phyloP scores from a whole-genome alignment of 1,140 invertebrate species.

The Drosophila bifasciata region DNA sequence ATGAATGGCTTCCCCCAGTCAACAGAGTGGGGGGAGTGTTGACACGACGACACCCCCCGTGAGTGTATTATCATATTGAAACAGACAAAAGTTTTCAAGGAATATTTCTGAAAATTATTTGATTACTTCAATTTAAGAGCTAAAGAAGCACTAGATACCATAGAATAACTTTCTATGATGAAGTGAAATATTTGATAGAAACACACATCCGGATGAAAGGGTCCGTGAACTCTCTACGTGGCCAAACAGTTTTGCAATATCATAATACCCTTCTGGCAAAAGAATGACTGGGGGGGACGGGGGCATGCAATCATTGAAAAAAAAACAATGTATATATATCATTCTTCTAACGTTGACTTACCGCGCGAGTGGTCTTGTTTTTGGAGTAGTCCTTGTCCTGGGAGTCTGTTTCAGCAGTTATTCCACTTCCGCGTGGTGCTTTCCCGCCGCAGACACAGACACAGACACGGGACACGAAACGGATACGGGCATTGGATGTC shows the following conservation, averaged over 20 bases:
- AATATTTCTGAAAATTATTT: slow-evolving; percentile 25
- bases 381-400: slow-evolving; percentile 28
- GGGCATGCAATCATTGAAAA: too few species aligned
- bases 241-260: not conserved
- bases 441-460: slow-evolving; percentile 2
- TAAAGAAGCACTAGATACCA: too few species aligned
- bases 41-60: not conserved
- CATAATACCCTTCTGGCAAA: too few species aligned
- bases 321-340: not conserved
- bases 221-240: too few species aligned
- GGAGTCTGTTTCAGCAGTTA: slow-evolving; percentile 36
- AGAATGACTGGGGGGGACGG: too few species aligned
- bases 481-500: slow-evolving; percentile 8
- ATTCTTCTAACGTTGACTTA: slow-evolving; percentile 20
- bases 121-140: too few species aligned
- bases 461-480: slow-evolving; percentile 2
- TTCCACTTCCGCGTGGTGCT: slow-evolving; percentile 37
- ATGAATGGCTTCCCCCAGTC: slow-evolving; percentile 12
- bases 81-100: slow-evolving; percentile 18
- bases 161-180: too few species aligned
- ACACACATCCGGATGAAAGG: too few species aligned
- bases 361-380: slow-evolving; percentile 5
- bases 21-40: slow-evolving; percentile 7
- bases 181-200: too few species aligned
- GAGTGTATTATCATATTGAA: slow-evolving; percentile 20